Base-by-base conservation (phyloP, 2,888 invertebrate species). In the Escarpia spicata region DNA sequence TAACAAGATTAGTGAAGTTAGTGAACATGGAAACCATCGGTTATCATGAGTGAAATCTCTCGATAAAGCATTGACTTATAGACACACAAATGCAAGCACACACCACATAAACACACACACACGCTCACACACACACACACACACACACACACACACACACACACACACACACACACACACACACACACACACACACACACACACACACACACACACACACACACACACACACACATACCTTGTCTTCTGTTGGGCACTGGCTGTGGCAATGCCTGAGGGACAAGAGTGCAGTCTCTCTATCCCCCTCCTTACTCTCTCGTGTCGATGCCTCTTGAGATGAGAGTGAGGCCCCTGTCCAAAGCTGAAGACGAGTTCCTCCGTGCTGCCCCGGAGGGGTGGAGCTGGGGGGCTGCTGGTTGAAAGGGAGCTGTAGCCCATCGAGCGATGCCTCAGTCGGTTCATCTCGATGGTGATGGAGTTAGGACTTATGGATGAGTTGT, bases 271-370 rank as follows among this genome's bases (percentile, higher is more conserved):
- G 75, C 26, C 75, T 26, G 75, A 19, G 75, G 75, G 75, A 75
- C 75, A 75, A 75, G 75, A 75, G 75, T n/a, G 19, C n/a, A 75
- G 75, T 75, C 75, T 75, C 75, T 75, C 75, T 75, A 75, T 75
- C 2, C 75, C 75, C 26, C 75, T 19, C 75, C 75, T 75, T 26
- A 75, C 75, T 26, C 75, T 75, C 75, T n/a, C 75, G n/a, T 75
- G 75, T 26, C 3, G 26, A n/a, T 75, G 75, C n/a, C 75, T 75
- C 75, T n/a, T 75, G 26, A 75, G 75, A 26, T 75, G 19, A 26
- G n/a, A 4, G 75, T 75, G 75, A 26, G 75, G 75, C 26, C 19
- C 75, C 6, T 75, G 75, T 6, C n/a, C 75, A 75, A 75, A 75
- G 26, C 19, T 15, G 19, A 75, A 75, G 75, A 75, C 19, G 26